Evolutionary conservation across 2,113 vertebrate genomes (phyloP), one percentile per base, ranked within the genome.

Genomic region (Daphoenositta chrysoptera): DNA sequence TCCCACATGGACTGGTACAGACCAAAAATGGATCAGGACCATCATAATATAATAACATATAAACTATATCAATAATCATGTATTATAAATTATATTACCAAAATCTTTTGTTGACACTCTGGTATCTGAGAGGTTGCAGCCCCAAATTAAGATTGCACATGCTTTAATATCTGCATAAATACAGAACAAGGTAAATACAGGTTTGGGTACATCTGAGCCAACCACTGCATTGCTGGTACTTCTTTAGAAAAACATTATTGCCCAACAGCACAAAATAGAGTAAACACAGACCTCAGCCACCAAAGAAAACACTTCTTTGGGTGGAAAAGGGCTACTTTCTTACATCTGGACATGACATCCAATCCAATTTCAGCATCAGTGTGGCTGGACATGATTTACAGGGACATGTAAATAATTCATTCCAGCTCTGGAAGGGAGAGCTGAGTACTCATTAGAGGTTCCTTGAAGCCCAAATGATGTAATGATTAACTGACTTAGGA

Each of bases 321-420:
- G 48, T 77, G 44, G 56, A 71, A 93, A 73, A 83, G 1, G 11
- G 37, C 77, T 69, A 8, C 17, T 90, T 65, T 71, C 50, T 56
- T 51, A 54, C 16, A n/a, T 22, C 12, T 56, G 40, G 51, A 44
- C n/a, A 40, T 37, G 61, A 91, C 5, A 4, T 44, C 42, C 82
- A 53, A 7, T 56, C 87, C 63, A 37, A 33, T 92, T 92, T 83
- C 87, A 54, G 30, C 53, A 85, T 33, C 64, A 47, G 0, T 47
- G 63, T 57, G 48, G 69, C 54, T 31, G 78, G 66, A 78, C 61
- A 27, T 79, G 79, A 93, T 94, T 93, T 96, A 96, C 37, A 63
- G 60, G 42, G 78, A 40, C 5, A 4, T 13, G 17, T 94, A 77
- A 97, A 94, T 93, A 90, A 94, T 92, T 92, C n/a, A 93, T 96